A percentile compares a stretch with the other conserved stretches of the same genome.
These are phyloP conservation scores for Xerus rutilus DNA, from an alignment of 2,797 vertebrate genomes.

Conservation along the genomic window DNA sequence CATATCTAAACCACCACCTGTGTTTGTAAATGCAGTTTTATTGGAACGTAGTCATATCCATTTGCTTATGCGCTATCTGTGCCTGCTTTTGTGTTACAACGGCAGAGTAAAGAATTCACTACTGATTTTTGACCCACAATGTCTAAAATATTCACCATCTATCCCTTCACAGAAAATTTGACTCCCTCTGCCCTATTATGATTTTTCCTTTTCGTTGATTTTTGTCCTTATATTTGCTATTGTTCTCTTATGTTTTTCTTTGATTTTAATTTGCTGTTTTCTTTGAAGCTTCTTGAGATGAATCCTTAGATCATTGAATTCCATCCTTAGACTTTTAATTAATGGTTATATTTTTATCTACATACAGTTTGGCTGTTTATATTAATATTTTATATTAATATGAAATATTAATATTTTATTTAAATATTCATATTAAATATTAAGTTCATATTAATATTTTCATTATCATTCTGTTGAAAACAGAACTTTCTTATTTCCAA, in stretches of 20 bases:
- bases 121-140: neutral
- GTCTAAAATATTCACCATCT: neutral
- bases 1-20: neutral
- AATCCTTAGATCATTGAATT: neutral
- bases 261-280: neutral
- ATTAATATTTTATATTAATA: neutral
- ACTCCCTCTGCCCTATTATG: neutral
- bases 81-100: neutral
- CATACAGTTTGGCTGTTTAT: neutral
- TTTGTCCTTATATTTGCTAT: neutral
- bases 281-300: neutral
- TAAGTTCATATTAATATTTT: neutral
- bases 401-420: neutral
- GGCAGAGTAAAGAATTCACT: neutral
- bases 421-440: too few species aligned
- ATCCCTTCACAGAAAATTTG: neutral
- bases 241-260: neutral
- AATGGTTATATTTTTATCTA: neutral
- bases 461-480: neutral
- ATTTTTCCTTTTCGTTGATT: neutral
- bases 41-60: neutral
- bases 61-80: neutral
- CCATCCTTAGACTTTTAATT: conserved; percentile 1
- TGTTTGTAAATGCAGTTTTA: neutral
- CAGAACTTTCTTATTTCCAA: neutral